These are phyloP conservation scores for Urocyon cinereoargenteus DNA, from an alignment of 2,797 vertebrate genomes.

Conservation along the genomic window DNA sequence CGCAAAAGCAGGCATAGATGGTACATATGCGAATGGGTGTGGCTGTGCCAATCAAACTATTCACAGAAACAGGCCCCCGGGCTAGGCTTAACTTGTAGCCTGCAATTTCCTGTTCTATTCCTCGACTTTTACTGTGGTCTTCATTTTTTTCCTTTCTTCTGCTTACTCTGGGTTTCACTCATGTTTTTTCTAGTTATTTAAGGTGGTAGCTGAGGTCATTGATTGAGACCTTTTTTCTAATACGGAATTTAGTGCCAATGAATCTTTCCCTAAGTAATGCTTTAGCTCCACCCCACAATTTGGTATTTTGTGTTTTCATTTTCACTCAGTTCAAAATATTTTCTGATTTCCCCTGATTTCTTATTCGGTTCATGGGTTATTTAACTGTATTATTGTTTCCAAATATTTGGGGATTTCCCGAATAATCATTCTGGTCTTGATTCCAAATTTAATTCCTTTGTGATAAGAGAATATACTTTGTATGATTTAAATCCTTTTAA, in stretches of 20 bases:
- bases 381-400: background rate
- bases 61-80: background rate
- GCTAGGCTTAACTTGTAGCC: too few species aligned
- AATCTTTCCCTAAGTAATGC: background rate
- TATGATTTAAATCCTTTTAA: background rate
- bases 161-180: background rate
- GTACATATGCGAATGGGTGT: too few species aligned
- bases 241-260: background rate
- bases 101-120: background rate
- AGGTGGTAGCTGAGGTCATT: background rate
- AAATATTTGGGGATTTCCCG: slow-evolving; percentile 28
- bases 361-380: background rate
- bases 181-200: background rate
- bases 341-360: background rate
- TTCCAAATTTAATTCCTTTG: background rate
- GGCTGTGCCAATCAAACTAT: background rate
- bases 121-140: background rate
- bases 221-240: background rate
- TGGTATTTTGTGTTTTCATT: background rate
- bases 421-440: background rate
- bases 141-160: background rate
- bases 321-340: slow-evolving; percentile 11
- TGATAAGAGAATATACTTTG: background rate
- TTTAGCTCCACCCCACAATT: background rate
- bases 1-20: background rate